phyloP scores from a whole-genome alignment of 2,113 vertebrate genomes.

The Pseudonaja textilis region DNA sequence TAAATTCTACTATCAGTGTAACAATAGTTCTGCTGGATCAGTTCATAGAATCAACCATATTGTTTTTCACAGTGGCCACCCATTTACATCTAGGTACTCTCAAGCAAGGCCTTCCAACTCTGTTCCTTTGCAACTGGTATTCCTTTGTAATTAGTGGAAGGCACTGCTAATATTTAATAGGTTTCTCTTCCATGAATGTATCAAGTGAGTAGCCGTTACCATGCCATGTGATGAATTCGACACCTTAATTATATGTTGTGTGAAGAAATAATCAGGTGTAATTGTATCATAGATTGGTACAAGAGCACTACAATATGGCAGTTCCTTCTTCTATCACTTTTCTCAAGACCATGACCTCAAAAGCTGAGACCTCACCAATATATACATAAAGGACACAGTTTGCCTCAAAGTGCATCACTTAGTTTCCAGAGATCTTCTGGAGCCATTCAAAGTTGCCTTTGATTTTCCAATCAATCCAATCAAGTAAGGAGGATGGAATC shows the following conservation, averaged over 20 bases:
- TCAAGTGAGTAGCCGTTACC: not conserved
- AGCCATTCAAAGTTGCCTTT: not conserved
- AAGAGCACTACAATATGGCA: not conserved
- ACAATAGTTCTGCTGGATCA: not conserved
- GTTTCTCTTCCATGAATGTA: not conserved
- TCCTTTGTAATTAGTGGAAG: not conserved
- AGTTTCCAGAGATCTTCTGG: not conserved
- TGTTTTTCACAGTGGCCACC: not conserved
- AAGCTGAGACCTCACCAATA: not conserved
- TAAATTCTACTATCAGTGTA: not conserved
- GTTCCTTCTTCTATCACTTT: not conserved
- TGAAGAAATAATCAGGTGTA: not conserved
- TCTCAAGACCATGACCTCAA: not conserved
- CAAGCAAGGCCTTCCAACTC: not conserved
- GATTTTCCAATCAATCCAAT: not conserved
- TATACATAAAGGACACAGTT: not conserved
- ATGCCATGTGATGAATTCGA: not conserved
- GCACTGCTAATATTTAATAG: not conserved
- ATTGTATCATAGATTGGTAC: not conserved
- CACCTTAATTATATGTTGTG: not conserved
- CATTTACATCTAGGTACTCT: not conserved
- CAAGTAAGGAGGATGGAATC: not conserved
- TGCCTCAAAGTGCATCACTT: not conserved
- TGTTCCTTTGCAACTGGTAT: not conserved
- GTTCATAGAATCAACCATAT: not conserved